Base-by-base conservation (phyloP, 2,113 vertebrate genomes). In the Girardinichthys multiradiatus region DNA sequence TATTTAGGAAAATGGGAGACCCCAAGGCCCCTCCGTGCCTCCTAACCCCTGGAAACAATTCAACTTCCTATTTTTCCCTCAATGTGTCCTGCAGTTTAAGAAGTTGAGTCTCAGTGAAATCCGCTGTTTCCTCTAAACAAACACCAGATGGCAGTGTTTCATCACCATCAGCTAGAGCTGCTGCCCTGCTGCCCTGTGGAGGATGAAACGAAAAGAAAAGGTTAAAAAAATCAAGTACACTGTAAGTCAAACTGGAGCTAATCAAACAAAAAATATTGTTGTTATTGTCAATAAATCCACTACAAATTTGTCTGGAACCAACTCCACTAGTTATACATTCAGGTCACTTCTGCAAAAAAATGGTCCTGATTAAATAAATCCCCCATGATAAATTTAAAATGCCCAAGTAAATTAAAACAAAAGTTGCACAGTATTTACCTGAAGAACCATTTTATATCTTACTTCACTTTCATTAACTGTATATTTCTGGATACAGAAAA, bases 161-260 rank as follows among this genome's bases (percentile, higher is more conserved):
- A 11, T 35, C 15, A 0, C 14, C 2, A 21, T 88, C 70, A 89
- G 68, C 87, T 57, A 48, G 80, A 79, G 76, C 72, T 75, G 65
- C 84, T 39, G 33, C 76, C 69, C 76, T 88, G 65, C 78, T 87
- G 74, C 54, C 19, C 76, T 19, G 73, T 63, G 1, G 83, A 81
- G 0, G 83, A 90, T 93, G 72, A 67, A 80, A 76, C 26, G 61
- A 19, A 70, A 0, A 17, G 1, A 5, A 27, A 29, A 21, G 21
- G 2, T 4, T 42, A 27, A 31, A n/a, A 31, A n/a, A 17, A 17
- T 45, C 0, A 45, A 45, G 14, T 19, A 45, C 42, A 45, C 15
- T 19, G 19, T 29, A 10, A 28, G 27, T 13, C 12, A 39, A 14
- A 39, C 3, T 26, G 24, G 10, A 63, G 12, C 61, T 11, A 14